phyloP scores from a whole-genome alignment of 2,888 invertebrate genomes.

The Andricus curvator region DNA sequence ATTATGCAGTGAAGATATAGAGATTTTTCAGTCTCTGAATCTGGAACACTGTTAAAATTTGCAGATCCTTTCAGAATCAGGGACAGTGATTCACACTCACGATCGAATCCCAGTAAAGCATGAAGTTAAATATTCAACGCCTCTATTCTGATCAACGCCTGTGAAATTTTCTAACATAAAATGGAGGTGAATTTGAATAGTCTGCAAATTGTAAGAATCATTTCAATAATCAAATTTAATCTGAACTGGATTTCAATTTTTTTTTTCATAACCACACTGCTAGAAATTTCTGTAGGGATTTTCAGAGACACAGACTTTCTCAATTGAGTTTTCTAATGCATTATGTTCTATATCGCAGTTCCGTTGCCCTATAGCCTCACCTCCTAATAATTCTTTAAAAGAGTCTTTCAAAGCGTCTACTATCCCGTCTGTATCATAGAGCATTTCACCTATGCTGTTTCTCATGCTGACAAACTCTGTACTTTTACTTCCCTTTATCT shows the following conservation, averaged over 20 bases:
- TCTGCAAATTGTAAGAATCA: not conserved
- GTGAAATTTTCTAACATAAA: not conserved
- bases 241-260: not conserved
- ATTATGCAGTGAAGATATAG: not conserved
- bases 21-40: not conserved
- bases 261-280: not conserved
- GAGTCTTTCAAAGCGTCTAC: too few species aligned
- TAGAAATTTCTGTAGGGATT: not conserved
- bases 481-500: too few species aligned
- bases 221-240: not conserved
- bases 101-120: not conserved
- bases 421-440: too few species aligned
- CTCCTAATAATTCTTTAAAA: too few species aligned
- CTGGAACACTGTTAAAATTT: not conserved
- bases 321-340: too few species aligned
- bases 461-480: too few species aligned
- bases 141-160: not conserved
- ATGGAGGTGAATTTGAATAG: not conserved
- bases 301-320: too few species aligned
- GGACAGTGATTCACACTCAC: not conserved
- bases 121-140: not conserved
- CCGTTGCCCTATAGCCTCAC: too few species aligned
- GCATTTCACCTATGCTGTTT: too few species aligned
- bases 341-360: too few species aligned
- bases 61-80: not conserved